Base-by-base conservation (phyloP, 2,888 invertebrate genomes). In the Lordiphosa fenestrarum region DNA sequence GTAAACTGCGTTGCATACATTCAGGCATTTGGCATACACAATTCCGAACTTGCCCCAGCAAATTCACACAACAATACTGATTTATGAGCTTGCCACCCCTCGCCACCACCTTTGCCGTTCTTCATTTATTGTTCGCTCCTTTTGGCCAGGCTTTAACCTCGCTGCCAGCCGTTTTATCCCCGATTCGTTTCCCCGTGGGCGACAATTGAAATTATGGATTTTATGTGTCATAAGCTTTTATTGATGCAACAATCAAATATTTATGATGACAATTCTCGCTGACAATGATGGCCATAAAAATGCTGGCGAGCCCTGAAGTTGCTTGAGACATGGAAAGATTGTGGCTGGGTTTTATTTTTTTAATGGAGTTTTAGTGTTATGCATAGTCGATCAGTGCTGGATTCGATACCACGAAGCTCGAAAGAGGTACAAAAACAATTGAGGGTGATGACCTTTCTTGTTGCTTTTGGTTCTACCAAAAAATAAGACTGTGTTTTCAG, bases 191-290 rank as follows among this genome's bases (percentile, higher is more conserved):
- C 59, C 49, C 81, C 63, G 36, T 64, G 66, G 72, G 78, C 71
- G 72, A 78, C 84, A 80, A 80, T 80, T 80, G 80, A 80, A 82
- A 80, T 80, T 80, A 84, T 82, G 84, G 80, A 80, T 84, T 80
- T 80, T 80, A 80, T 80, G 78, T 80, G 80, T 80, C 80, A 80
- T 80, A 74, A 84, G 84, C 78, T 84, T 78, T 84, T 80, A 80
- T 80, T 80, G 80, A 84, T 84, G 80, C 84, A 84, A 81, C 84
- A 84, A 80, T 80, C 80, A 80, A 80, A 80, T 84, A 80, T 80
- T 80, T 80, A 80, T 80, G 84, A 84, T 81, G 78, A 78, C 84
- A 83, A 78, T 82, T 75, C 76, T 63, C 83, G 76, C 73, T 75
- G 76, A 77, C 76, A 77, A 77, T 77, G 83, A 77, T 80, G 80